Evolutionary conservation across 2,888 invertebrate species (phyloP), one percentile per base, ranked within the genome.

Genomic region (Xestoiulus laeticollis): DNA sequence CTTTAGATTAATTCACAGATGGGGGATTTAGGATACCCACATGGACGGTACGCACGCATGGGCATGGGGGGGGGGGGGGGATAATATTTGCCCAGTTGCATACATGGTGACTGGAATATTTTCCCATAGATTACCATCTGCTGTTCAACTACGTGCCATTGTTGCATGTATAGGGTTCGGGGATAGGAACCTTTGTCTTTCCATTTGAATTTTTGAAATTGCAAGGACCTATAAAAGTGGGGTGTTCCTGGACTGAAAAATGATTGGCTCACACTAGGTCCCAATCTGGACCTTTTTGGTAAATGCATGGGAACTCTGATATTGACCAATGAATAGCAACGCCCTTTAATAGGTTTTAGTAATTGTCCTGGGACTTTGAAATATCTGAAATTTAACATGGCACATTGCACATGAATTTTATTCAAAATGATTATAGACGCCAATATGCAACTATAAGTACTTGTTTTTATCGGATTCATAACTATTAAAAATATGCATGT

Each of bases 1-100:
- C 68, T 68, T 68, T 68, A 68, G 68, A 68, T 68, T 68, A 68
- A 68, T 68, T 68, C 68, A 68, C 68, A 68, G 68, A 68, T 68
- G 68, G 68, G 68, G 68, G 68, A 68, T 68, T 68, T 68, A 10
- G 26, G 68, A 59, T 59, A 59, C 59, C 59, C 59, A 19, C 59
- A 59, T 59, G 59, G 19, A 59, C 68, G 48, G 59, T n/a, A 59
- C 68, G 68, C 68, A 68, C 68, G 68, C 68, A 22, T 68, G 68
- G 5, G 68, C 68, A 68, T 26, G 68, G 26, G 68, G 22, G 68
- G 68, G 59, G 12, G n/a, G 22, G 26, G 68, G 68, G 68, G 26
- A 68, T 68, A 68, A 68, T 68, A 68, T 68, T 68, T 68, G 68
- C 26, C 68, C 68, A 68, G 68, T 68, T 68, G 68, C 22, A 68